Evolutionary conservation across 2,888 invertebrate species (phyloP), one percentile per base, ranked within the genome.

Genomic region (Hesperia comma): DNA sequence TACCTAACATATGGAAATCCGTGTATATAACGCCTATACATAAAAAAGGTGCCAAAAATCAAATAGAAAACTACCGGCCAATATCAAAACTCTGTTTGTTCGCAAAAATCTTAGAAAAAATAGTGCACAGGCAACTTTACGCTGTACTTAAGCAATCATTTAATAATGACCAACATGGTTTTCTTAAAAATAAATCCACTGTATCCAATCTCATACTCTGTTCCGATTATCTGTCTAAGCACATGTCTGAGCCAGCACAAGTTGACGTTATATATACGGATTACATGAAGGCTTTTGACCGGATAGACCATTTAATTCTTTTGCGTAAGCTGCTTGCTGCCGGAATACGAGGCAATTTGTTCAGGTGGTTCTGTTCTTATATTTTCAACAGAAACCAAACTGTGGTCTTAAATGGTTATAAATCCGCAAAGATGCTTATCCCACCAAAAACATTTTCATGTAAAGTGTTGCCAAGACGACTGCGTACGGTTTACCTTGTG

Each of bases 211-310:
- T 69, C 6, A 56, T 62, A 12, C 33, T 26, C 37, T 67, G 63
- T 40, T 33, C 54, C 10, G 58, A 69, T 3, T 56, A 40, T 37
- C 5, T 56, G 3, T 40, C 56, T 14, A 37, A 40, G 12, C 6
- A 17, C 66, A 49, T 58, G 58, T 70, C 8, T 12, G 69, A 19
- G 15, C 40, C 14, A 41, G 60, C 49, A 70, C 64, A 67, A 68
- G 71, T 14, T 8, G 43, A 61, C 10, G 70, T 71, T 12, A 63
- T 69, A 2, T 61, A 72, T 53, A 70, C 68, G 0, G 72, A 74
- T 51, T 71, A 72, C 26, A 61, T 68, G 62, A 74, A 73, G 53
- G 70, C 69, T 7, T 73, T 71, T 40, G 72, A 73, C 21, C 68
- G 60, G 32, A 63, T 71, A 6, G 68, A 72, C 51, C 70, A 74